Percentiles rank a stretch among this genome's conserved stretches.
Conservation (phyloP, 2,113 vertebrate genomes). For the Sterna hirundo region DNA sequence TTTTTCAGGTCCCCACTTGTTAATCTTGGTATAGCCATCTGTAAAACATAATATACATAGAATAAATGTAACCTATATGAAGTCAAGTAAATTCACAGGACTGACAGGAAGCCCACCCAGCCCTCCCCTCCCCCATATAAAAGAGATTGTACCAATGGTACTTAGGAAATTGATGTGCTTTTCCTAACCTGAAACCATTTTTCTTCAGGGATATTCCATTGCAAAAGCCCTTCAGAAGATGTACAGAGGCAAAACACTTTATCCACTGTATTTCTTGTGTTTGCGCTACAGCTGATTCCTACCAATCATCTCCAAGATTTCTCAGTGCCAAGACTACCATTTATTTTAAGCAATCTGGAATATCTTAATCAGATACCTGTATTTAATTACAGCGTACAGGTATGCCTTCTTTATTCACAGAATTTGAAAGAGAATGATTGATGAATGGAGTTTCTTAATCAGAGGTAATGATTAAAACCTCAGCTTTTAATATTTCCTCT, state of each 20-base stretch:
- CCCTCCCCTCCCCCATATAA: not conserved
- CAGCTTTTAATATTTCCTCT: not conserved
- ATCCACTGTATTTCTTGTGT: not conserved
- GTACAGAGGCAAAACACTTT: not conserved
- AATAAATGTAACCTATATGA: not conserved
- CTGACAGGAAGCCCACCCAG: not conserved
- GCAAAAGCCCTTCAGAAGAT: not conserved
- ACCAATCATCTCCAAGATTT: not conserved
- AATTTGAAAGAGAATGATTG: conserved; percentile 37
- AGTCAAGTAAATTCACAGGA: not conserved
- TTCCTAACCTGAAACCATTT: not conserved
- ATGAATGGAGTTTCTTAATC: conserved; percentile 1
- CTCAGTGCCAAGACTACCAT: not conserved
- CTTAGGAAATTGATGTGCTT: not conserved
- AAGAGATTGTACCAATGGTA: not conserved
- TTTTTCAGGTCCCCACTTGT: not conserved
- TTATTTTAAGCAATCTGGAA: not conserved
- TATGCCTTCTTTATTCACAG: not conserved
- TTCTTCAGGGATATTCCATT: not conserved
- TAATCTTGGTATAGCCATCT: not conserved
- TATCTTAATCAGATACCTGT: not conserved
- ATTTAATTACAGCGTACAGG: not conserved
- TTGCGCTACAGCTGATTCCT: not conserved
- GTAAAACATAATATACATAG: not conserved
- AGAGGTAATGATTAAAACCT: not conserved